These are phyloP conservation scores for Atethmia centrago DNA, from an alignment of 2,888 invertebrate genomes.

Conservation along the genomic window DNA sequence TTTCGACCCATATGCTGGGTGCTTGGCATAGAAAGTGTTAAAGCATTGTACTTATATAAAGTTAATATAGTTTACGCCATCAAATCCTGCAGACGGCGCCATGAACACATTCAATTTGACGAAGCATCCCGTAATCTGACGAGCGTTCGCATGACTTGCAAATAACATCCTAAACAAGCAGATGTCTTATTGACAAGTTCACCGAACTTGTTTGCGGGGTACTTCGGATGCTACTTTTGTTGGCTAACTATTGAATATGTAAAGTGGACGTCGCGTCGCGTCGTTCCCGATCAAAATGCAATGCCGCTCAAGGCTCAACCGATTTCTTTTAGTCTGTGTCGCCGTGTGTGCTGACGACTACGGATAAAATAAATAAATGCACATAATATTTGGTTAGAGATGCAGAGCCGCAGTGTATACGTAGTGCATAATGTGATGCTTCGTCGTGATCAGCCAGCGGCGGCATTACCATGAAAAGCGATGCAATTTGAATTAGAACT, in stretches of 20 bases:
- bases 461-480: constrained; percentile 84
- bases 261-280: constrained; percentile 70
- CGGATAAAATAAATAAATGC: constrained; percentile 86
- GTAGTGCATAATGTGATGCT: constrained; percentile 75
- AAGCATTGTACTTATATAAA: constrained; percentile 36
- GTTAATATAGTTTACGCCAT: constrained; percentile 42
- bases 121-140: constrained; percentile 66
- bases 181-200: constrained; percentile 83
- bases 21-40: too few species aligned
- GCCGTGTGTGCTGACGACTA: constrained; percentile 72
- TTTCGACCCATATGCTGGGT: too few species aligned
- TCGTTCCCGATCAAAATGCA: constrained; percentile 74
- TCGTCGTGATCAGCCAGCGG: constrained; percentile 74
- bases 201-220: constrained; percentile 75
- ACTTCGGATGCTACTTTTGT: constrained; percentile 71
- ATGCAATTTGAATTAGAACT: constrained; percentile 77
- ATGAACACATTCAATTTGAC: constrained; percentile 69
- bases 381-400: constrained; percentile 88
- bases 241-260: constrained; percentile 76
- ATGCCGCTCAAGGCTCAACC: constrained; percentile 66
- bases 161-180: constrained; percentile 83
- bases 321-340: constrained; percentile 71
- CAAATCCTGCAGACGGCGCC: constrained; percentile 58
- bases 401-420: constrained; percentile 75
- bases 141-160: constrained; percentile 79